phyloP scores from a whole-genome alignment of 2,113 vertebrate species.

The Ammodytes dubius region DNA sequence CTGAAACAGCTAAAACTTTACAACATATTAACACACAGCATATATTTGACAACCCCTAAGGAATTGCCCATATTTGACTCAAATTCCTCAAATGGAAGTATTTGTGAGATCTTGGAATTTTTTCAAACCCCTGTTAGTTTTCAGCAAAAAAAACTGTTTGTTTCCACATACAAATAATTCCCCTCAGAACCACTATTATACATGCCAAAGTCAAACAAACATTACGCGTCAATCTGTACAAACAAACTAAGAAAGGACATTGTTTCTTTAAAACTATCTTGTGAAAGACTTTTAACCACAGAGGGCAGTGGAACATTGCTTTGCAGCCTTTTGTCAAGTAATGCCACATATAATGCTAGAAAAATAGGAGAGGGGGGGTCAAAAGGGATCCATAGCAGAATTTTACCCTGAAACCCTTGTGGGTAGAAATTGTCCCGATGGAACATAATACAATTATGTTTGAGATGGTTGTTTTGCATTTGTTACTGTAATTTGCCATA shows the following conservation, averaged over 20 bases:
- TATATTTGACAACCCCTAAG: background rate
- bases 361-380: too few relatives aligned
- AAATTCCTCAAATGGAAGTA: background rate
- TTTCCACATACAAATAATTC: slow-evolving; percentile 4
- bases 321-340: too few relatives aligned
- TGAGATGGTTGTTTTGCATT: too few relatives aligned
- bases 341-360: too few relatives aligned
- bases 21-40: too few relatives aligned
- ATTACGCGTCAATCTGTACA: background rate
- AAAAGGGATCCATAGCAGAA: too few relatives aligned
- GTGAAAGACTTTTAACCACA: too few relatives aligned
- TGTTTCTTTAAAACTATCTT: background rate
- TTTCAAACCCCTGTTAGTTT: background rate
- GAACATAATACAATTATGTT: too few relatives aligned
- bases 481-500: too few relatives aligned
- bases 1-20: background rate
- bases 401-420: too few relatives aligned
- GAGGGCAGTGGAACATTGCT: too few relatives aligned
- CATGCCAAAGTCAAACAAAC: background rate
- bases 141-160: background rate
- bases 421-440: too few relatives aligned
- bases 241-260: background rate
- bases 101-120: background rate
- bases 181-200: background rate
- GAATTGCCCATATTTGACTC: background rate